Evolutionary conservation across 2,888 invertebrate species (phyloP).

Genomic region (Xylota sylvarum): DNA sequence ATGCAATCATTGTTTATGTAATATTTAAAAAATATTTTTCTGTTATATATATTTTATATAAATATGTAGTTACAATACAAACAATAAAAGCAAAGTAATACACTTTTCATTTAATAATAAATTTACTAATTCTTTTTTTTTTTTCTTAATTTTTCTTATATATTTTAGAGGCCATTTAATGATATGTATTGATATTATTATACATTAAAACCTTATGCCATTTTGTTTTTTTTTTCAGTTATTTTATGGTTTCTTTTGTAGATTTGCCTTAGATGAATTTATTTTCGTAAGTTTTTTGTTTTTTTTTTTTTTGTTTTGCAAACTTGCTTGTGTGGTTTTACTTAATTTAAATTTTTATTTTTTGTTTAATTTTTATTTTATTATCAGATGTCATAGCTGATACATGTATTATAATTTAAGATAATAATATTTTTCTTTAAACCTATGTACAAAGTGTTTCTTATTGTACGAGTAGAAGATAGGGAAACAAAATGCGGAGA

Average conservation of each 20-base stretch:
- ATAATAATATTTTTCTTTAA: constrained; percentile 64
- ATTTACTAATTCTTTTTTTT: constrained; percentile 30
- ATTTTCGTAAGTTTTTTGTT: constrained; percentile 56
- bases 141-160: constrained; percentile 80
- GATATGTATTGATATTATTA: constrained; percentile 84
- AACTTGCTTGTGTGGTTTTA: constrained; percentile 51
- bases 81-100: constrained; percentile 61
- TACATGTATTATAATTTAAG: constrained; percentile 79
- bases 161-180: constrained; percentile 83
- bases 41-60: constrained; percentile 23
- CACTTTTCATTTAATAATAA: constrained; percentile 48
- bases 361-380: constrained; percentile 79
- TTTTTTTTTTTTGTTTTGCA: constrained; percentile 80
- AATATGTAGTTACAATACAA: constrained; percentile 56
- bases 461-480: constrained; percentile 28
- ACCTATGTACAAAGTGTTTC: constrained; percentile 50
- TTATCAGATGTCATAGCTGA: constrained; percentile 85
- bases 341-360: constrained; percentile 76
- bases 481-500: not conserved
- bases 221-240: constrained; percentile 29
- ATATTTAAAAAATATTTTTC: constrained; percentile 48
- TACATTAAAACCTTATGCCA: constrained; percentile 81
- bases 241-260: constrained; percentile 28
- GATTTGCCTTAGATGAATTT: constrained; percentile 73
- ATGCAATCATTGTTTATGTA: constrained; percentile 73